Percentiles rank a stretch among this genome's conserved stretches.
These are phyloP conservation scores for Cyanoderma ruficeps DNA, from an alignment of 2,113 vertebrate genomes.

Conservation along the genomic window DNA sequence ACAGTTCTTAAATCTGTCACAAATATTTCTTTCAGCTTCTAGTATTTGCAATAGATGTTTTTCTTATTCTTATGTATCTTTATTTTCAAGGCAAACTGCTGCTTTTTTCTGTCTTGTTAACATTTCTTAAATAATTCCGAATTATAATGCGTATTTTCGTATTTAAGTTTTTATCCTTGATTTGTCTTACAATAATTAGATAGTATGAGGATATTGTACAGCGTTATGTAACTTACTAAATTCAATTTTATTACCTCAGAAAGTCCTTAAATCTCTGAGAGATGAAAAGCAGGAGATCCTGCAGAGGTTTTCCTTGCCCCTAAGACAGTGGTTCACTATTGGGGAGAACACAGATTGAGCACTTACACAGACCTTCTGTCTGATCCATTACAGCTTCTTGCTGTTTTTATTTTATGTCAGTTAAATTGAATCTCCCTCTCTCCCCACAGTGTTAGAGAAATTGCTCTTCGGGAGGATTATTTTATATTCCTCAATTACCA, in stretches of 20 bases:
- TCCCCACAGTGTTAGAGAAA: not conserved
- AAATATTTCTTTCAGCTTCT: not conserved
- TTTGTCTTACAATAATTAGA: not conserved
- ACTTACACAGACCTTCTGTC: not conserved
- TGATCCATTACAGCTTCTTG: not conserved
- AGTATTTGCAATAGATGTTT: not conserved
- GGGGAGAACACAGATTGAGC: not conserved
- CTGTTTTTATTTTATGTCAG: not conserved
- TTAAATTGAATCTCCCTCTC: not conserved
- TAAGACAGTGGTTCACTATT: not conserved
- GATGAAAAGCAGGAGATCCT: not conserved
- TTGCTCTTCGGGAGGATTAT: not conserved
- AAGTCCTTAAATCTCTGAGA: not conserved
- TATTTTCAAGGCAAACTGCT: not conserved
- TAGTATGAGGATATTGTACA: not conserved
- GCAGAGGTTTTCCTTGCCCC: not conserved
- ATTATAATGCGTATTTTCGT: not conserved
- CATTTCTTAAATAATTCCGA: not conserved
- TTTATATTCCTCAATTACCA: not conserved
- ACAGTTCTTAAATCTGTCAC: not conserved
- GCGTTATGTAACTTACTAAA: not conserved
- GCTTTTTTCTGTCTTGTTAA: not conserved
- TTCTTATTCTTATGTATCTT: not conserved
- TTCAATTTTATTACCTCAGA: not conserved
- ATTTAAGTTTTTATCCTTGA: not conserved